These are phyloP conservation scores for Drosophila lowei DNA, from an alignment of 1,140 invertebrate genomes.

Conservation along the genomic window DNA sequence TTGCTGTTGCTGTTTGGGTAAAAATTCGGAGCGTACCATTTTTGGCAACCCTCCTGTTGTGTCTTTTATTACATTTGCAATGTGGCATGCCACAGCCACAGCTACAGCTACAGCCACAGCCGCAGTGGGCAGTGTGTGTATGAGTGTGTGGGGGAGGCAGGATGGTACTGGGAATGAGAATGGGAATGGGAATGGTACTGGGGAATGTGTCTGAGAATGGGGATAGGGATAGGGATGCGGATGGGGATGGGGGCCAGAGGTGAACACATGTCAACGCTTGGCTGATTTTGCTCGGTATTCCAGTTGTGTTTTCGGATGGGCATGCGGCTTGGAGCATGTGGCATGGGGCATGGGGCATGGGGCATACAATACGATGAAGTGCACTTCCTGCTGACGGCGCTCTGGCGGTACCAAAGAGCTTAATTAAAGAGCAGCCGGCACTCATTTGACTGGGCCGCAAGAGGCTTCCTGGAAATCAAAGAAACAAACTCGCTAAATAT, in stretches of 20 bases:
- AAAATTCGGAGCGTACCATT: conserved; percentile 68
- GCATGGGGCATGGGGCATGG: too few species aligned
- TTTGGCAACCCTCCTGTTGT: conserved; percentile 78
- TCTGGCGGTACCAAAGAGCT: conserved; percentile 58
- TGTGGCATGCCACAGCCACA: conserved; percentile 24
- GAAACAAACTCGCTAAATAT: conserved; percentile 82
- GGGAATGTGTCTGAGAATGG: background rate
- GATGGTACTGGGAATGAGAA: conserved; percentile 1
- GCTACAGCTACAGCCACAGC: too few species aligned
- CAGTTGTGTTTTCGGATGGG: conserved; percentile 27
- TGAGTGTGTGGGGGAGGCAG: background rate
- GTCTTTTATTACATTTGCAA: conserved; percentile 66
- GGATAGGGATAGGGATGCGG: conserved; percentile 2
- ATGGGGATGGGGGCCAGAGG: conserved; percentile 17
- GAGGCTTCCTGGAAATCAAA: conserved; percentile 79
- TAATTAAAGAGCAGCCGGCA: conserved; percentile 74
- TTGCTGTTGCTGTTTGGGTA: conserved; percentile 30
- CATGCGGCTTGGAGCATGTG: too few species aligned
- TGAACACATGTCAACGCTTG: conserved; percentile 73
- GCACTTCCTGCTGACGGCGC: conserved; percentile 57
- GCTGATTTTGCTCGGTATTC: conserved; percentile 47
- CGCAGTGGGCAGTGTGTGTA: conserved; percentile 4
- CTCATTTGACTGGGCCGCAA: conserved; percentile 71
- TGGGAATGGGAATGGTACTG: background rate
- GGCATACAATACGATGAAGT: conserved; percentile 17